Evolutionary conservation across 2,113 vertebrate genomes (phyloP).

Genomic region (Danio rerio): GRCz12tu NC_133181.1:2958001-2958500

Average conservation of each 20-base stretch:
- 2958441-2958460: too few relatives aligned
- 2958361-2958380: slow-evolving; percentile 30
- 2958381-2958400: neutral
- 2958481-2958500: too few relatives aligned
- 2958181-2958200: slow-evolving; percentile 25
- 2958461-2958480: too few relatives aligned
- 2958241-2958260: slow-evolving; percentile 47
- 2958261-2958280: slow-evolving; percentile 47
- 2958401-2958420: too few relatives aligned
- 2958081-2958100: too few relatives aligned
- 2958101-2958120: neutral
- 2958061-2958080: too few relatives aligned
- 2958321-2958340: slow-evolving; percentile 34
- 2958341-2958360: slow-evolving; percentile 45
- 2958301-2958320: slow-evolving; percentile 43
- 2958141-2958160: slow-evolving; percentile 3
- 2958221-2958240: slow-evolving; percentile 49
- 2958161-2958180: neutral
- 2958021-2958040: too few relatives aligned
- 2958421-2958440: too few relatives aligned
- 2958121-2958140: neutral
- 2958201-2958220: slow-evolving; percentile 52
- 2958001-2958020: too few relatives aligned
- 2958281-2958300: slow-evolving; percentile 36
- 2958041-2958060: too few relatives aligned